phyloP scores from a whole-genome alignment of 2,888 invertebrate species.

The Hedya salicella region DNA sequence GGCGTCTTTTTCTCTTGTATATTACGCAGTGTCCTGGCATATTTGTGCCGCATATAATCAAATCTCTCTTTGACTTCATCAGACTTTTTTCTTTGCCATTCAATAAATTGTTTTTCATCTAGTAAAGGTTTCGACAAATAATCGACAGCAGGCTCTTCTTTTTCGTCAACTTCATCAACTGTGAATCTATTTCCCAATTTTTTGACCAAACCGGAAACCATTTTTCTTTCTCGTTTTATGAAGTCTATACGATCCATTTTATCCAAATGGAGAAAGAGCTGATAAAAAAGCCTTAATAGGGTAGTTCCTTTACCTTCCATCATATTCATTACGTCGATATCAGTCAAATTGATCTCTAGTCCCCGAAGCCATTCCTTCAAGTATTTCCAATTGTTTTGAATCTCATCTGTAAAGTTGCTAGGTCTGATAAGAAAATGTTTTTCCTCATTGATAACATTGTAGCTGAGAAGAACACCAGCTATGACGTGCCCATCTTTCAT shows the following conservation, averaged over 20 bases:
- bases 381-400: slow-evolving; percentile 81
- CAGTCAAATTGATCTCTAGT: slow-evolving; percentile 75
- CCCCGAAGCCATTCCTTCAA: slow-evolving; percentile 81
- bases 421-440: slow-evolving; percentile 78
- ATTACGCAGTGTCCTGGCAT: slow-evolving; percentile 67
- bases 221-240: slow-evolving; percentile 77
- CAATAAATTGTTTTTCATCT: slow-evolving; percentile 79
- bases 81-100: slow-evolving; percentile 84
- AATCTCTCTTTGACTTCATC: slow-evolving; percentile 74
- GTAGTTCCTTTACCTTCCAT: slow-evolving; percentile 79
- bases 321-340: slow-evolving; percentile 76
- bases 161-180: slow-evolving; percentile 64
- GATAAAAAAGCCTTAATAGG: slow-evolving; percentile 85
- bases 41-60: slow-evolving; percentile 71
- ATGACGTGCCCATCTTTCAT: slow-evolving; percentile 86
- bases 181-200: slow-evolving; percentile 72
- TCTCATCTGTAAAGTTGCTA: slow-evolving; percentile 68
- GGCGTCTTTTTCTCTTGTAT: slow-evolving; percentile 64
- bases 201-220: slow-evolving; percentile 70
- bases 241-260: slow-evolving; percentile 84
- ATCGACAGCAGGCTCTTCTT: slow-evolving; percentile 66
- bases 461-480: slow-evolving; percentile 83
- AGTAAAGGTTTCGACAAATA: slow-evolving; percentile 75
- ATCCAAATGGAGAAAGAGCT: slow-evolving; percentile 85
- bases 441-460: slow-evolving; percentile 84